Base-by-base conservation (phyloP, 2,113 vertebrate genomes). In the Phyllostomus discolor region DNA sequence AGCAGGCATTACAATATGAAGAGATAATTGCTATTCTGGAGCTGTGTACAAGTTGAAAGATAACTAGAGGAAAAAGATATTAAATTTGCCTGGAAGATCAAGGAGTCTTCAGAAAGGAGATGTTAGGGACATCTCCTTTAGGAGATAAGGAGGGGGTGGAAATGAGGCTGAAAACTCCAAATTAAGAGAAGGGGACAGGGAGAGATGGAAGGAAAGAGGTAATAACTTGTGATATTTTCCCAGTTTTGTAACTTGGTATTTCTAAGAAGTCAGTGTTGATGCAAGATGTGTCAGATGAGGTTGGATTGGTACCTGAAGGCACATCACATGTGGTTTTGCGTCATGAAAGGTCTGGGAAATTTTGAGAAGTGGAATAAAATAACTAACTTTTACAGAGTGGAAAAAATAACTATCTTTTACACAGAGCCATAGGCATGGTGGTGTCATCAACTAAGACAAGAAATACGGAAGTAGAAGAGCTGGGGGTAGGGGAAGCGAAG, bases 281-380 rank as follows among this genome's bases (percentile, higher is more conserved):
- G 35, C 69, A 7, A 85, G 12, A 20, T 64, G 14, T 85, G 16
- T 19, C 28, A 57, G 19, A 52, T 43, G 31, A 82, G 33, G 22
- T 66, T 86, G 50, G n/a, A 72, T 46, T 64, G 84, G 33, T 89
- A 81, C 73, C 73, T 86, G 75, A 85, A 64, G 33, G 54, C 16
- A 48, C 11, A 46, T 80, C 8, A 16, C 69, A 14, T 41, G 10
- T 57, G 50, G 62, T 22, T 8, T 80, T 80, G 33, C 62, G 31
- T 4, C 38, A 54, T 64, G 52, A 5, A 2, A 92, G 70, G 4
- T 80, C 78, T 83, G 26, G 72, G 69, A 81, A 72, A 43, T 78
- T 76, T 82, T 94, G 73, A 81, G 14, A 89, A 94, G 10, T 72
- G 46, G 89, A 94, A 28, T 66, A 82, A 76, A 69, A 80, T 88